phyloP scores from a whole-genome alignment of 1,140 invertebrate species.

The Linepithema humile region DNA sequence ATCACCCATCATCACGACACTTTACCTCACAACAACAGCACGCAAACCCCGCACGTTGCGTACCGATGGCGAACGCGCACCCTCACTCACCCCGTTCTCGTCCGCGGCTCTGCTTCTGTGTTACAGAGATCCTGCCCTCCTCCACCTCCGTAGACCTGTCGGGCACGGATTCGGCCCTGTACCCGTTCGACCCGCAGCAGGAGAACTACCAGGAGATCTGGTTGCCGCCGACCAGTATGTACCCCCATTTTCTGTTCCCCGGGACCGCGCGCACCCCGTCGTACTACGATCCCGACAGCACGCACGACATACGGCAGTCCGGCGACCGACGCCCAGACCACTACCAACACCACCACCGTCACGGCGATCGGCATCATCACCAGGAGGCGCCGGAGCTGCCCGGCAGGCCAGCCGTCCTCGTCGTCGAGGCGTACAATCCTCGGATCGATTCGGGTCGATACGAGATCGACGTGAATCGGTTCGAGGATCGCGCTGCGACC shows the following conservation, averaged over 20 bases:
- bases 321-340: constrained; percentile 49
- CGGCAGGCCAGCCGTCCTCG: constrained; percentile 71
- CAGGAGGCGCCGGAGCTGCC: constrained; percentile 76
- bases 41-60: constrained; percentile 65
- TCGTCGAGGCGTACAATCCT: constrained; percentile 71
- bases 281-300: constrained; percentile 79
- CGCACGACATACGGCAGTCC: constrained; percentile 69
- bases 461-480: constrained; percentile 53
- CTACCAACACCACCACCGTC: constrained; percentile 44
- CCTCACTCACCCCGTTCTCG: constrained; percentile 79
- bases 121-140: constrained; percentile 86
- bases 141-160: constrained; percentile 84
- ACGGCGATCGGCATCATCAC: constrained; percentile 72
- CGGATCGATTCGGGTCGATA: constrained; percentile 72
- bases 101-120: constrained; percentile 83
- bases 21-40: constrained; percentile 56
- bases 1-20: constrained; percentile 22
- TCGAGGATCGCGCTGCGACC: constrained; percentile 56
- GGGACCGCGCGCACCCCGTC: constrained; percentile 81
- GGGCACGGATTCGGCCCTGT: constrained; percentile 85
- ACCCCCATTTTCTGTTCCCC: constrained; percentile 86
- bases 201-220: constrained; percentile 84
- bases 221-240: constrained; percentile 85
- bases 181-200: constrained; percentile 84
- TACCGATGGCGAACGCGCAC: constrained; percentile 69